A percentile compares a stretch with the other conserved stretches of the same genome.
These are phyloP conservation scores for Tauraco erythrolophus DNA, from an alignment of 2,113 vertebrate genomes.

Conservation along the genomic window DNA sequence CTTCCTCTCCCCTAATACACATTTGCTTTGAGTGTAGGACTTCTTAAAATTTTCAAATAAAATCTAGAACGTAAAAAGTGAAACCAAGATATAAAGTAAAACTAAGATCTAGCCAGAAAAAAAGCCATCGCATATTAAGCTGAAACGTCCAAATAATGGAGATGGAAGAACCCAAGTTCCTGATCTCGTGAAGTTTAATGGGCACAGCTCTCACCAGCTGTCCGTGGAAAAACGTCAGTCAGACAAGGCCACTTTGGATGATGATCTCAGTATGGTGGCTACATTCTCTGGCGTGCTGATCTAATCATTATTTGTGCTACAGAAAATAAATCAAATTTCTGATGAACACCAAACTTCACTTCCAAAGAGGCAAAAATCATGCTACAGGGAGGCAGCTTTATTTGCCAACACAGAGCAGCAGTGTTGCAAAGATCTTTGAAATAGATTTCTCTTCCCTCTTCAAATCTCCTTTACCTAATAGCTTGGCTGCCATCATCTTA, in stretches of 20 bases:
- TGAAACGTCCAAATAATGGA: not conserved
- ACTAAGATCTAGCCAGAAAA: not conserved
- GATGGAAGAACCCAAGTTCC: not conserved
- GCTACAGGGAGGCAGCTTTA: not conserved
- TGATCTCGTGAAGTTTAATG: not conserved
- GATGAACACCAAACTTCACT: not conserved
- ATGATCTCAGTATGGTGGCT: not conserved
- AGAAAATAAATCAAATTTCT: not conserved
- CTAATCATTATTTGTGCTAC: not conserved
- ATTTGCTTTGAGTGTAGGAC: not conserved
- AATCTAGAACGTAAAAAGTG: not conserved
- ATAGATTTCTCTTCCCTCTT: not conserved
- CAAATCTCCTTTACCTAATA: not conserved
- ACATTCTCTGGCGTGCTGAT: not conserved
- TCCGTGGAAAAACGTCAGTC: not conserved
- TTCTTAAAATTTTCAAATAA: not conserved
- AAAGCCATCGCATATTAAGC: not conserved
- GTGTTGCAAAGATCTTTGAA: not conserved
- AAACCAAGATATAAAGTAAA: not conserved
- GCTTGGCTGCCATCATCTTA: not conserved
- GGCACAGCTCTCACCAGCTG: not conserved
- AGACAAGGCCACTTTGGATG: not conserved
- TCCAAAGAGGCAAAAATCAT: not conserved
- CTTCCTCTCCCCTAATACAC: not conserved
- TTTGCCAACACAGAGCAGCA: not conserved